A percentile compares a stretch with the other conserved stretches of the same genome.
Conservation (phyloP, 2,888 invertebrate species). For the Mythimna impura region DNA sequence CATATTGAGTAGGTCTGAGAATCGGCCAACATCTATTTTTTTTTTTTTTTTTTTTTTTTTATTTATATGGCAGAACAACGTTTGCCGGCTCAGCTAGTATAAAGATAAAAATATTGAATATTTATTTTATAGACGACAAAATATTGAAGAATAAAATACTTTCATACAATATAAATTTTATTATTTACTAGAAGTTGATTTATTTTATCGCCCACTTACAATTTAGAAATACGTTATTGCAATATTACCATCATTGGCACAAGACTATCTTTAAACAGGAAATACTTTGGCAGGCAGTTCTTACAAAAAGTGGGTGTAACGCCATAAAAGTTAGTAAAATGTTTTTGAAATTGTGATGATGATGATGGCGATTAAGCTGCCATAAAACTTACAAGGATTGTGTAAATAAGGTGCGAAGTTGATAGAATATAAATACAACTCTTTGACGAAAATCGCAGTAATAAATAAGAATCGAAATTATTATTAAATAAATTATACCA, state of each 20-base stretch:
- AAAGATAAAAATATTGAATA: slow-evolving; percentile 54
- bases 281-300: slow-evolving; percentile 25
- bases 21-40: no score
- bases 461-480: neutral
- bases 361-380: neutral
- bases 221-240: slow-evolving; percentile 20
- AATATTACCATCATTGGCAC: slow-evolving; percentile 47
- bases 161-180: slow-evolving; percentile 21
- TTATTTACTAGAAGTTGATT: slow-evolving; percentile 27
- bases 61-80: no score
- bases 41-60: no score
- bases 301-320: neutral
- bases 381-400: neutral
- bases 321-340: neutral
- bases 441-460: neutral
- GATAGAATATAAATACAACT: neutral
- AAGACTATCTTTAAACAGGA: neutral
- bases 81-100: no score
- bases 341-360: neutral
- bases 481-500: neutral
- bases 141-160: slow-evolving; percentile 55
- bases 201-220: slow-evolving; percentile 8
- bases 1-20: no score
- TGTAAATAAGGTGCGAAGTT: neutral
- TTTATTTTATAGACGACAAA: slow-evolving; percentile 48